These are phyloP conservation scores for Notiomystis cincta DNA, from an alignment of 2,113 vertebrate genomes.

Conservation along the genomic window DNA sequence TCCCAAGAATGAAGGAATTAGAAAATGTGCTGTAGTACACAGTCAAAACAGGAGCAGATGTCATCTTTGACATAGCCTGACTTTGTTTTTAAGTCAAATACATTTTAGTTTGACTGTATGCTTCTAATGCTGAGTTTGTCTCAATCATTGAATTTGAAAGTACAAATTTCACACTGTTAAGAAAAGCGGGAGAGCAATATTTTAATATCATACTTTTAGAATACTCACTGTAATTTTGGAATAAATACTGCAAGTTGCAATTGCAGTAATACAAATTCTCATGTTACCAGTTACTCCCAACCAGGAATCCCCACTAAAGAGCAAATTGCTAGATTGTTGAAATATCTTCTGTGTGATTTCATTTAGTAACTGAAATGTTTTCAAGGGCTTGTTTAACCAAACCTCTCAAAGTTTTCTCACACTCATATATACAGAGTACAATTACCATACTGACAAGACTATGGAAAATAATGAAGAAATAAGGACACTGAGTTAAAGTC, in stretches of 20 bases:
- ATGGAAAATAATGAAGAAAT: neutral
- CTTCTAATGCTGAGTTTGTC: neutral
- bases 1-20: neutral
- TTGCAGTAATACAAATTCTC: neutral
- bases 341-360: neutral
- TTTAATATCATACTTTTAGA: neutral
- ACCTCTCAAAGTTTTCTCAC: neutral
- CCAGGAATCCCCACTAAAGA: neutral
- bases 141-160: neutral
- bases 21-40: neutral
- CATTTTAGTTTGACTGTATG: neutral
- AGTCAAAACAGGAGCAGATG: neutral
- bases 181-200: neutral
- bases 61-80: neutral
- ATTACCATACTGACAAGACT: neutral
- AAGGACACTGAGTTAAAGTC: neutral
- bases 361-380: neutral
- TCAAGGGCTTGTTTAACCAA: neutral
- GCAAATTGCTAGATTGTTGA: neutral
- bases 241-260: neutral
- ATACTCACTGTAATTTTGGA: neutral
- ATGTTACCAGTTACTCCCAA: neutral
- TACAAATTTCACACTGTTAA: neutral
- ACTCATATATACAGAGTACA: neutral
- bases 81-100: neutral